Conservation (phyloP, 1,140 invertebrate genomes). For the Portunus trituberculatus region DNA sequence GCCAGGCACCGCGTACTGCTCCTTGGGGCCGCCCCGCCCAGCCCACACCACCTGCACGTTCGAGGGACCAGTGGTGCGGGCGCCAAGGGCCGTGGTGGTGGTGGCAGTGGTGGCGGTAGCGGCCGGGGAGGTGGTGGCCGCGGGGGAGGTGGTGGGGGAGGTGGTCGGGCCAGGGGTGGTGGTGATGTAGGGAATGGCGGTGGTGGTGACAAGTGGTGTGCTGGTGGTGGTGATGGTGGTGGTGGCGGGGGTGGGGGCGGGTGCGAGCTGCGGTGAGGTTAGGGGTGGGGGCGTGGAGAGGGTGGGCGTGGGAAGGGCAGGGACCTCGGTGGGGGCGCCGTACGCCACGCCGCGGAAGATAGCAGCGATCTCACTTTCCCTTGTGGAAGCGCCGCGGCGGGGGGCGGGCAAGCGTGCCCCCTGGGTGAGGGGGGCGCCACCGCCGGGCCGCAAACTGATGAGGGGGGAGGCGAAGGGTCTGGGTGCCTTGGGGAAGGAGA, state of each 20-base stretch:
- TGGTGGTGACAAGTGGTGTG: neutral
- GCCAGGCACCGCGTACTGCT: neutral
- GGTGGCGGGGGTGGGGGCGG: neutral
- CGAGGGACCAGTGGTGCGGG: neutral
- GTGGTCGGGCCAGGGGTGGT: neutral
- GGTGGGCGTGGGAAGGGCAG: neutral
- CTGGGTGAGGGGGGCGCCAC: neutral
- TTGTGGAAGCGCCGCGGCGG: constrained; percentile 41
- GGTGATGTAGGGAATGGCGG: neutral
- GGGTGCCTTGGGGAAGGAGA: neutral
- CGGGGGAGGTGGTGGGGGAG: neutral
- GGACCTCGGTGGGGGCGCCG: constrained; percentile 55
- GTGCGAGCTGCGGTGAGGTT: neutral
- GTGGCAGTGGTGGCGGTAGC: neutral
- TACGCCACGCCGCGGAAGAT: constrained; percentile 72
- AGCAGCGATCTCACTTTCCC: constrained; percentile 67
- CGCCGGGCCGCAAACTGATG: neutral
- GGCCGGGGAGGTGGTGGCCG: neutral
- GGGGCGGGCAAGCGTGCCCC: neutral
- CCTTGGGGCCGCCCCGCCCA: neutral
- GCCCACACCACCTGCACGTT: neutral
- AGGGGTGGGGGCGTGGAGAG: neutral
- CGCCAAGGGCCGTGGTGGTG: neutral
- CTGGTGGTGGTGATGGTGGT: constrained; percentile 11
- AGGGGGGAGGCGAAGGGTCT: neutral